Conservation (phyloP, 1,140 invertebrate genomes). For the Cecropterus lyciades region DNA sequence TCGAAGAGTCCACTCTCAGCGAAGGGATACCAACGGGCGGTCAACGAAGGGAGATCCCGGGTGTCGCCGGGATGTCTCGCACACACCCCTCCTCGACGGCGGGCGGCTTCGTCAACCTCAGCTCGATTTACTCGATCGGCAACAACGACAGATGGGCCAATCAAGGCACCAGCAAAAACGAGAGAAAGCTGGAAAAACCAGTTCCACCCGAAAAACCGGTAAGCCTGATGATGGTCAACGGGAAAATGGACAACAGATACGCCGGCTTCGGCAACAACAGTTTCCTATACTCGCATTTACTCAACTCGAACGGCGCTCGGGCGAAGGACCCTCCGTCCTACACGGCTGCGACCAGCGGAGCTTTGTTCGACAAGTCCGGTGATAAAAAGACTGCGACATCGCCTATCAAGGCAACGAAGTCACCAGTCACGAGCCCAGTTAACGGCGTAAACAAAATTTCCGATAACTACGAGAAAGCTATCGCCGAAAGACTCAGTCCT, state of each 20-base stretch:
- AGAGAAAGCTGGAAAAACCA: constrained; percentile 70
- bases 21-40: constrained; percentile 47
- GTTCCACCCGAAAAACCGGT: constrained; percentile 76
- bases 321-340: constrained; percentile 74
- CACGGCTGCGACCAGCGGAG: constrained; percentile 62
- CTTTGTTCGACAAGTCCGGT: constrained; percentile 54
- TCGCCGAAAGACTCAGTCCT: constrained; percentile 71
- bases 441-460: constrained; percentile 82
- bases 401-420: constrained; percentile 54
- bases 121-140: constrained; percentile 78
- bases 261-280: constrained; percentile 74
- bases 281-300: constrained; percentile 79
- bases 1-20: constrained; percentile 71
- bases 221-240: constrained; percentile 78
- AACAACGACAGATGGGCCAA: constrained; percentile 59
- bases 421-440: constrained; percentile 70
- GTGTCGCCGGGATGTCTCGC: constrained; percentile 23
- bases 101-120: constrained; percentile 76
- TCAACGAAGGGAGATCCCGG: constrained; percentile 37
- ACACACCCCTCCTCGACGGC: constrained; percentile 37
- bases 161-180: constrained; percentile 57
- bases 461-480: constrained; percentile 78
- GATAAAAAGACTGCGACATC: constrained; percentile 54
- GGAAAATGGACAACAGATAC: constrained; percentile 73
- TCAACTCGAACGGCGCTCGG: constrained; percentile 62